These are phyloP conservation scores for Lasioglossum vierecki DNA, from an alignment of 2,888 invertebrate genomes.

Conservation along the genomic window DNA sequence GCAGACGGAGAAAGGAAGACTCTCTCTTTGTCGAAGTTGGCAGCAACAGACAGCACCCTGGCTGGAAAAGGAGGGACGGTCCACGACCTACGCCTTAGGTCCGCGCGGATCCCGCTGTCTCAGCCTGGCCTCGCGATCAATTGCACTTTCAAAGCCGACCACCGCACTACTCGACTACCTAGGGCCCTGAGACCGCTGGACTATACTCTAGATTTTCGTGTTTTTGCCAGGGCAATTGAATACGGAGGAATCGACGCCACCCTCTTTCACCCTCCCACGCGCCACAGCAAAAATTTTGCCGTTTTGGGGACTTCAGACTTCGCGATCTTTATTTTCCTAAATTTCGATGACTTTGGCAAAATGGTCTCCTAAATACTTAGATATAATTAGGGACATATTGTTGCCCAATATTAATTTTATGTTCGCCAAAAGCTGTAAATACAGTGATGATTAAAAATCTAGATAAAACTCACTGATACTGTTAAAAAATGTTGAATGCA, in stretches of 20 bases:
- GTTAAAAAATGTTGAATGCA: not conserved
- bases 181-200: not conserved
- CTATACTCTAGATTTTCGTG: not conserved
- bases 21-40: conserved; percentile 56
- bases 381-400: not conserved
- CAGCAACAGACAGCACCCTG: conserved; percentile 53
- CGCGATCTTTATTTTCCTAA: not conserved
- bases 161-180: not conserved
- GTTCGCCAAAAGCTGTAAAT: not conserved
- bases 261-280: no score
- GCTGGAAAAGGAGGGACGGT: conserved; percentile 32
- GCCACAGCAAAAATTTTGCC: not conserved
- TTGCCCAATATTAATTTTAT: not conserved
- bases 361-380: not conserved
- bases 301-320: not conserved
- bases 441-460: not conserved
- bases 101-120: conserved; percentile 28
- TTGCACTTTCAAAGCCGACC: conserved; percentile 45
- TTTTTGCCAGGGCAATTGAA: not conserved
- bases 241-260: not conserved
- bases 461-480: not conserved
- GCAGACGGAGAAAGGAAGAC: conserved; percentile 31
- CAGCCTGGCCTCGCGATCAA: conserved; percentile 44
- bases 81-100: conserved; percentile 44
- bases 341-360: not conserved